Base-by-base conservation (phyloP, 2,113 vertebrate genomes). In the Machaerirhynchus nigripectus region DNA sequence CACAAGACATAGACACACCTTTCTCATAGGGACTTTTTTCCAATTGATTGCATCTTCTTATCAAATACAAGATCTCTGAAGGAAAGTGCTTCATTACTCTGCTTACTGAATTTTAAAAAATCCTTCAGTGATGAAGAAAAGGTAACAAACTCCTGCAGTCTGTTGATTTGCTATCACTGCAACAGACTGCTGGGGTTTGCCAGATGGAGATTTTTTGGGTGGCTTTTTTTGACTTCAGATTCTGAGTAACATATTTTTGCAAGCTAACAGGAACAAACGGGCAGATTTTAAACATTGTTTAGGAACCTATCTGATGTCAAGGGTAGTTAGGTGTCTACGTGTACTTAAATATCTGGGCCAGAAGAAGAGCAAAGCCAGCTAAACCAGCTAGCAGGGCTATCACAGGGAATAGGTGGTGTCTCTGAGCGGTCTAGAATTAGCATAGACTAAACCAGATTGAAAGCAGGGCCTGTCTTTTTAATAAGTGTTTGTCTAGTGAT, bases 401-500 rank as follows among this genome's bases (percentile, higher is more conserved):
- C 95, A 52, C 59, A 80, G 75, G 55, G 74, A 73, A 63, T 55
- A 95, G 82, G 91, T 93, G 93, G 91, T 89, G 95, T 90, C 93
- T 85, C 75, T 82, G 78, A 77, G 67, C 1, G 0, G 70, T 53
- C 75, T 96, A 90, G 90, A 95, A 97, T 97, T 97, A 95, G 42
- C 82, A 77, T 59, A 90, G 78, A 50, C 87, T 80, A 80, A 96
- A 91, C 75, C 42, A 88, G 87, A 85, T 37, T 88, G 89, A 94
- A 93, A 95, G 87, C 59, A 94, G 68, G 87, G 82, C 89, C 90
- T 63, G 42, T 84, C 90, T 78, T 86, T 94, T 94, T 94, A 96
- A 94, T 96, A 97, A 83, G 78, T 88, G 70, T 94, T 97, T 96
- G 81, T 35, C 59, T 93, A 83, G 55, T 96, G 94, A 96, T 67